Evolutionary conservation across 1,140 invertebrate species (phyloP).

Genomic region (Delia radicum): DNA sequence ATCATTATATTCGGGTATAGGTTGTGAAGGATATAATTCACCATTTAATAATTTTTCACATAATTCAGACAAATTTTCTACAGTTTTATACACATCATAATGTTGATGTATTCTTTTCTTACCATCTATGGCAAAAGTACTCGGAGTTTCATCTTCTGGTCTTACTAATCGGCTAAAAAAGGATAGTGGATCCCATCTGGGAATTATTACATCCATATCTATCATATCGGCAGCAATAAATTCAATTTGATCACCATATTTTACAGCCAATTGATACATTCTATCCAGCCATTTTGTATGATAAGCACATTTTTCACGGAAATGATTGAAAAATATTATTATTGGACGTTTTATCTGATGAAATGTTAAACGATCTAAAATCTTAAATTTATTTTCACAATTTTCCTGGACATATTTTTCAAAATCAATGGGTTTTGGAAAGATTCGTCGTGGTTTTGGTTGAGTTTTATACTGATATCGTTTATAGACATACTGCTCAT

Average conservation of each 20-base stretch:
- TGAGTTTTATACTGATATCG: not conserved
- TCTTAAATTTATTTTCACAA: not conserved
- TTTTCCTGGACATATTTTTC: not conserved
- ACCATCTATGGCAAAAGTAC: not conserved
- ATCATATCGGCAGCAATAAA: not conserved
- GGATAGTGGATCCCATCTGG: not conserved
- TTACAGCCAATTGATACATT: not conserved
- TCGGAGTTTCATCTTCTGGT: not conserved
- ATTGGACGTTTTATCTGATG: not conserved
- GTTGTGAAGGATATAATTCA: not conserved
- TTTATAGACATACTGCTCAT: not conserved
- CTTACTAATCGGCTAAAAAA: not conserved
- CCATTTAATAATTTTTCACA: not conserved
- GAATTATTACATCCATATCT: not conserved
- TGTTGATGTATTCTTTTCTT: not conserved
- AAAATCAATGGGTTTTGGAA: not conserved
- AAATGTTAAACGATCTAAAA: not conserved
- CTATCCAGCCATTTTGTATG: not conserved
- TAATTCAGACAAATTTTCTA: not conserved
- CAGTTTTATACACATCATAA: not conserved
- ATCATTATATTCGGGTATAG: not conserved
- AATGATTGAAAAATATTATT: constrained; percentile 1
- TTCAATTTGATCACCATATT: not conserved
- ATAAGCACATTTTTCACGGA: constrained; percentile 4
- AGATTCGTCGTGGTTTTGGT: not conserved